A percentile compares a stretch with the other conserved stretches of the same genome.
Conservation (phyloP, 2,113 vertebrate genomes). For the Hylia prasina region DNA sequence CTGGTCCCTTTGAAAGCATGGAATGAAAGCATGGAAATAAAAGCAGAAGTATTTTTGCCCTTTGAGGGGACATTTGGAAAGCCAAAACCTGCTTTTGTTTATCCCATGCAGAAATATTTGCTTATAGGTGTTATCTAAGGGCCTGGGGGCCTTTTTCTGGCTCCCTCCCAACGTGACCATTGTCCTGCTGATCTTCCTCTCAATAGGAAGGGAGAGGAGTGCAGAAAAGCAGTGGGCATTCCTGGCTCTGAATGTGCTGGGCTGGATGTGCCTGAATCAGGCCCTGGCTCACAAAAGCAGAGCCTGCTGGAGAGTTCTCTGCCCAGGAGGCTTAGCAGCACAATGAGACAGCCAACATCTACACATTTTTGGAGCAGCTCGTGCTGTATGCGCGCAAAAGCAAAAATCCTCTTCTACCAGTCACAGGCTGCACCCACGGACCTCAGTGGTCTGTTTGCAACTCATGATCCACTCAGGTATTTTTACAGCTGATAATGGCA, state of each 20-base stretch:
- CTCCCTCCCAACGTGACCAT: not conserved
- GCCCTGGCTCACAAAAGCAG: not conserved
- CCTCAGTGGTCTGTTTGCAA: not conserved
- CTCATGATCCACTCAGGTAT: not conserved
- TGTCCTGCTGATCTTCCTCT: slow-evolving; percentile 24
- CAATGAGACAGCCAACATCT: slow-evolving; percentile 54
- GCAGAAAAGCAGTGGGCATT: not conserved
- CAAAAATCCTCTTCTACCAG: not conserved
- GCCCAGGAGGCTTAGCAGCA: slow-evolving; percentile 25
- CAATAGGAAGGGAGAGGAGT: not conserved
- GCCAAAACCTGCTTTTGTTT: not conserved
- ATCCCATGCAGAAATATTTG: not conserved
- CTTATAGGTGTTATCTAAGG: not conserved
- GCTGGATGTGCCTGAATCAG: not conserved
- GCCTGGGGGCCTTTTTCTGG: not conserved
- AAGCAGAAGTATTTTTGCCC: not conserved
- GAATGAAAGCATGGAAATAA: not conserved
- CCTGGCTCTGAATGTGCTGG: slow-evolving; percentile 25
- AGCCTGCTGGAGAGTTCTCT: not conserved
- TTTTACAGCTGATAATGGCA: not conserved
- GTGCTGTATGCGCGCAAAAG: not conserved
- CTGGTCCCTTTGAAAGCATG: not conserved
- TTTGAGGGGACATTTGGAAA: not conserved
- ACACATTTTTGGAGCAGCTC: slow-evolving; percentile 58
- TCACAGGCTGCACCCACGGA: not conserved